Percentiles rank a stretch among this genome's conserved stretches.
Conservation (phyloP, 2,113 vertebrate genomes). For the Cnemophilus loriae region DNA sequence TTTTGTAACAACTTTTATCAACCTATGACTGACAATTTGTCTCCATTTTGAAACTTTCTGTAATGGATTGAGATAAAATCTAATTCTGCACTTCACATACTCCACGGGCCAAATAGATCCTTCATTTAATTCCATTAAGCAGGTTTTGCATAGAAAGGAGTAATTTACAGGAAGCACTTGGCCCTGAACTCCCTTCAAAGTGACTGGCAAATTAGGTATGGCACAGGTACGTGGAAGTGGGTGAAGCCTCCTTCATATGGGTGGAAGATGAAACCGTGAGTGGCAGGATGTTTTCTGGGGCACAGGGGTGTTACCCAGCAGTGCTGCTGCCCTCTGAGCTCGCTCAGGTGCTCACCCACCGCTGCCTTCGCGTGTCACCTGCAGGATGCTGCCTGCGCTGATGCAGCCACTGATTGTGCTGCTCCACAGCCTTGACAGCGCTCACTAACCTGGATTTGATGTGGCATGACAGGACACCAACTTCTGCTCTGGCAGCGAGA, state of each 20-base stretch:
- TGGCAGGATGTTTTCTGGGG: neutral
- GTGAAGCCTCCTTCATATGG: neutral
- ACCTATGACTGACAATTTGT: neutral
- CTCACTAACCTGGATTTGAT: neutral
- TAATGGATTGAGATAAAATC: neutral
- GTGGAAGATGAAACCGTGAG: neutral
- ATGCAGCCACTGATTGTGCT: neutral
- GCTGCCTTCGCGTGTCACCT: fast-evolving
- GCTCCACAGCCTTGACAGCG: neutral
- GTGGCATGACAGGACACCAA: neutral
- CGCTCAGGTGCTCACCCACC: neutral
- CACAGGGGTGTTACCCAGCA: too few species aligned
- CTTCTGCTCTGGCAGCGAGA: neutral
- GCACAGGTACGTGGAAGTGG: fast-evolving
- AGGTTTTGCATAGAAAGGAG: neutral
- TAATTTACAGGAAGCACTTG: neutral
- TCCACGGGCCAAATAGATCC: neutral
- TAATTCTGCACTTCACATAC: neutral
- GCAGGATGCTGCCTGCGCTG: fast-evolving
- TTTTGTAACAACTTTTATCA: neutral
- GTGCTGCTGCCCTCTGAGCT: neutral
- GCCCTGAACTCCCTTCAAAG: neutral
- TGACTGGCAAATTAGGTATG: neutral
- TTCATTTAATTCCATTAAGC: neutral
- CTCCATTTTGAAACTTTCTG: neutral